Evolutionary conservation across 2,113 vertebrate species (phyloP).

Genomic region (Cheirogaleus medius): DNA sequence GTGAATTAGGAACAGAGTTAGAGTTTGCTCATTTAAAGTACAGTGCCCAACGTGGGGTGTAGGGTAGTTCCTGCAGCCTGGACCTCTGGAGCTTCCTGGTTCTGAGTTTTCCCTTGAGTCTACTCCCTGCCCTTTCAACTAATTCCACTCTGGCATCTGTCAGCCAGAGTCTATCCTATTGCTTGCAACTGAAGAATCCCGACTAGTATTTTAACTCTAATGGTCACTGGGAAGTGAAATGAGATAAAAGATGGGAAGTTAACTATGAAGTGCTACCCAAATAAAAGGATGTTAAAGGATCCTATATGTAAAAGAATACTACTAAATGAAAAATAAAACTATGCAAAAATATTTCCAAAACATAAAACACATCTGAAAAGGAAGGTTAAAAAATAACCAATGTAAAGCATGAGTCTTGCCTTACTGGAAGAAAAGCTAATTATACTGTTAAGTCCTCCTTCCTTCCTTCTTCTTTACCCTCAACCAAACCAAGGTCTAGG

Average conservation of each 20-base stretch:
- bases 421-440: constrained; percentile 11
- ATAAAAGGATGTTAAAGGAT: not conserved
- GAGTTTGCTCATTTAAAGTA: not conserved
- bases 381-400: not conserved
- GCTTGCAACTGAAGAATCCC: not conserved
- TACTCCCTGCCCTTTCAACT: not conserved
- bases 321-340: not conserved
- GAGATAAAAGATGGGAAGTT: not conserved
- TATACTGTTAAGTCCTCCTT: constrained; percentile 23
- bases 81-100: not conserved
- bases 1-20: not conserved
- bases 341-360: not conserved
- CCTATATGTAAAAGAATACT: not conserved
- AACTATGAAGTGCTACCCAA: not conserved
- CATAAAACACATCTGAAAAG: not conserved
- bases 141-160: not conserved
- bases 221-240: not conserved
- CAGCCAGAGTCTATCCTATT: no score
- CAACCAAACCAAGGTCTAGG: constrained; percentile 44
- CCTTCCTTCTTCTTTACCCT: not conserved
- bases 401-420: not conserved
- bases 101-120: not conserved
- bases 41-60: not conserved
- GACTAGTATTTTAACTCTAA: not conserved
- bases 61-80: not conserved